Evolutionary conservation across 1,140 invertebrate genomes (phyloP).

Genomic region (Gonioctena quinquepunctata): DNA sequence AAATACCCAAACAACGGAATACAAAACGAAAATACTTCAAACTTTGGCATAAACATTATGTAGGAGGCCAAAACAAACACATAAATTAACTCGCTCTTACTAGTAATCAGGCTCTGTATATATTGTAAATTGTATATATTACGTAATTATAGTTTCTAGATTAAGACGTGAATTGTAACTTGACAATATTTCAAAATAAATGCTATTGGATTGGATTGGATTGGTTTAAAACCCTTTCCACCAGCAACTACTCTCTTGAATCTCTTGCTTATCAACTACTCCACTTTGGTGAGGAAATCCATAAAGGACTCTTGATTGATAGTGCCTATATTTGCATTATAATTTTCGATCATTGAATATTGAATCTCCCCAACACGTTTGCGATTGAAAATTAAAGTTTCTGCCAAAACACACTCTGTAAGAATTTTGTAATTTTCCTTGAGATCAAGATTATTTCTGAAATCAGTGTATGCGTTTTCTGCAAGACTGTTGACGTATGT

Average conservation of each 20-base stretch:
- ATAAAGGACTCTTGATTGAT: constrained; percentile 25
- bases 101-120: no score
- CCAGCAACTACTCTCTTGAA: constrained; percentile 27
- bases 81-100: no score
- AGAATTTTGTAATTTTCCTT: constrained; percentile 21
- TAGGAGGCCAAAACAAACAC: no score
- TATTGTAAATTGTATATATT: no score
- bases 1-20: no score
- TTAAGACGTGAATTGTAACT: no score
- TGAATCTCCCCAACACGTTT: constrained; percentile 32
- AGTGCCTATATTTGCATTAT: background rate
- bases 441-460: background rate
- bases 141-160: no score
- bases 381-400: constrained; percentile 24
- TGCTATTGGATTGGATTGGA: no score
- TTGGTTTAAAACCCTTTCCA: constrained; percentile 23
- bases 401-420: constrained; percentile 24
- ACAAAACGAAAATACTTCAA: no score
- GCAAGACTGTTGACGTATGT: no score
- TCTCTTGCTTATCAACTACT: background rate
- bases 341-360: constrained; percentile 22
- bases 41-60: no score
- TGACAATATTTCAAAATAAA: no score
- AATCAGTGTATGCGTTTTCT: constrained; percentile 6
- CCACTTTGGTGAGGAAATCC: constrained; percentile 13